These are phyloP conservation scores for Melanotaenia pygmaea DNA, from an alignment of 2,797 vertebrate genomes.

Conservation along the genomic window DNA sequence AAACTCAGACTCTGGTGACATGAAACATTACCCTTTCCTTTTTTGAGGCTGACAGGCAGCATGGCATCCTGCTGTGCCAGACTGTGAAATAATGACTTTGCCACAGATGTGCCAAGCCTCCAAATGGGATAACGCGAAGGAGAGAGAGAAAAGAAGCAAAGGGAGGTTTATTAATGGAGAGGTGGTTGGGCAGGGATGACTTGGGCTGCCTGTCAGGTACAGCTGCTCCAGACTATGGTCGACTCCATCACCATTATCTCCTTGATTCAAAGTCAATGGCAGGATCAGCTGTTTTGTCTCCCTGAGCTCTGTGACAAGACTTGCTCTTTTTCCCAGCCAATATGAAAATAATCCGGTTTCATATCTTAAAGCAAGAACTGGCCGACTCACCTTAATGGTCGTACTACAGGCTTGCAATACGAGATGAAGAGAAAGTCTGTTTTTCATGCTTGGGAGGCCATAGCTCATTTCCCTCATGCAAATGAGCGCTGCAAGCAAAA, in stretches of 20 bases:
- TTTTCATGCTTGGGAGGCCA: conserved; percentile 54
- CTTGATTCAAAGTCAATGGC: conserved; percentile 81
- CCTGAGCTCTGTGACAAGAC: background rate
- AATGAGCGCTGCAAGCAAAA: conserved; percentile 72
- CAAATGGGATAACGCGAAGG: conserved; percentile 12
- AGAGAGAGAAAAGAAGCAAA: conserved; percentile 12
- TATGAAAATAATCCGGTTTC: conserved; percentile 19
- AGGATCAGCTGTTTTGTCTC: conserved; percentile 66
- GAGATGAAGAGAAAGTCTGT: conserved; percentile 49
- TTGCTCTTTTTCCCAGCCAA: conserved; percentile 1
- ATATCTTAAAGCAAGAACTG: background rate
- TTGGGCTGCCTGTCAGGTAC: conserved; percentile 74
- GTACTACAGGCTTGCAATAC: conserved; percentile 18
- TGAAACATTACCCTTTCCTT: conserved; percentile 32
- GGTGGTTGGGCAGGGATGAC: conserved; percentile 25
- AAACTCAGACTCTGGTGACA: conserved; percentile 31
- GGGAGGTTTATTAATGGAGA: conserved; percentile 40
- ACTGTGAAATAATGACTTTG: conserved; percentile 72
- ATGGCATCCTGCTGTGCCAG: conserved; percentile 60
- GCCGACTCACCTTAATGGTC: background rate
- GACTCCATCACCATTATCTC: conserved; percentile 55
- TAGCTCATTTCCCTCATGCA: conserved; percentile 84
- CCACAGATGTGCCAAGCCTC: conserved; percentile 62
- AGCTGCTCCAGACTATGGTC: conserved; percentile 70
- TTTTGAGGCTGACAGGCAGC: conserved; percentile 50